Base-by-base conservation (phyloP, 2,888 invertebrate genomes). In the Cheilosia vulpina region DNA sequence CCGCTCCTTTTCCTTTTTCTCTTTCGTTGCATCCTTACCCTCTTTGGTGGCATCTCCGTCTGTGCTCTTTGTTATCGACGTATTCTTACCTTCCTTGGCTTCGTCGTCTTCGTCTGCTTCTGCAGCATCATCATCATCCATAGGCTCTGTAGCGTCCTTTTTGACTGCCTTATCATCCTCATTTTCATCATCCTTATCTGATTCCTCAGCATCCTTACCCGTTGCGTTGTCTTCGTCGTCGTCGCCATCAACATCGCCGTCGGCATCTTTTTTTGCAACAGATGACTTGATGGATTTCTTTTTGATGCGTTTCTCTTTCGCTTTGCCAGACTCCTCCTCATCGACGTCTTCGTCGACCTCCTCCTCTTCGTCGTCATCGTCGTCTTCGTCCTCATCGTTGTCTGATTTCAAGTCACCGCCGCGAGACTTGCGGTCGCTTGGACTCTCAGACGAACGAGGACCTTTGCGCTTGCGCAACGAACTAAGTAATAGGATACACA, bases 201-300 rank as follows among this genome's bases (percentile, higher is more conserved):
- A 90, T 43, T 93, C 93, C 9, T 92, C 93, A 53, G 92, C 93
- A 11, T 93, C 93, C 38, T 92, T 91, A 75, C 92, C 93, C 43
- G 88, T 38, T 38, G 13, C 38, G 38, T 13, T 11, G 13, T 38
- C 38, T 38, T 38, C 38, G 38, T 38, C 87, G 45, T 38, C 89
- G 87, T 89, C 89, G n/a, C 88, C 88, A 47, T 87, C 88, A 62
- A 62, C 81, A 71, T 78, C 88, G 50, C 72, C 88, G n/a, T 83
- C 87, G 82, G 88, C 88, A 83, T 88, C 89, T 88, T 89, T 89
- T 87, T 88, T 90, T 75, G 88, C 88, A 58, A 57, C 63, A 58
- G 76, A 82, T 83, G 78, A 80, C 27, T 75, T 84, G 45, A 47
- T 11, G n/a, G 47, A 13, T 55, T 87, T 87, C 71, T 87, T 87